A percentile compares a stretch with the other conserved stretches of the same genome.
phyloP scores from a whole-genome alignment of 2,113 vertebrate species.

The Pao palembangensis region DNA sequence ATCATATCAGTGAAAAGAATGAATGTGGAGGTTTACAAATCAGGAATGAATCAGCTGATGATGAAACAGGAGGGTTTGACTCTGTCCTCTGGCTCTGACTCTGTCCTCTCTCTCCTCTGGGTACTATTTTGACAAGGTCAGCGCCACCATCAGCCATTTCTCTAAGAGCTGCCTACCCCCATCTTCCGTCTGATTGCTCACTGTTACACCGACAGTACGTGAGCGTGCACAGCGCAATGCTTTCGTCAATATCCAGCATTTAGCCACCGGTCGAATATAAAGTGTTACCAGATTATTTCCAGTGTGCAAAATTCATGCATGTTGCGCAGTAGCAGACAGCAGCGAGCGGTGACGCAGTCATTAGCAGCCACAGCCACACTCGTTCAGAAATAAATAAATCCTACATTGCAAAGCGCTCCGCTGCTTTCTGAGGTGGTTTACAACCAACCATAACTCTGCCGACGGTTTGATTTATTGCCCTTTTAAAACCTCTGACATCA shows the following conservation, averaged over 20 bases:
- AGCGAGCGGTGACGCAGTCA: too few species aligned
- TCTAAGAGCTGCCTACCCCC: slow-evolving; percentile 4
- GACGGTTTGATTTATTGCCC: neutral
- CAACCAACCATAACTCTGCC: neutral
- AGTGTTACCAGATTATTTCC: too few species aligned
- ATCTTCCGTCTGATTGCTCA: neutral
- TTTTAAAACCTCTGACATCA: neutral
- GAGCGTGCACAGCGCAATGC: too few species aligned
- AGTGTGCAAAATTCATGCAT: too few species aligned
- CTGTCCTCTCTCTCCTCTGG: slow-evolving; percentile 41
- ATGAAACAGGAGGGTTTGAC: slow-evolving; percentile 7
- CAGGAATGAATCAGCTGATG: slow-evolving; percentile 17
- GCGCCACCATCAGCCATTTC: slow-evolving; percentile 26
- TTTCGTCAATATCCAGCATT: too few species aligned
- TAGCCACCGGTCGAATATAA: too few species aligned
- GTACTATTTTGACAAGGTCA: slow-evolving; percentile 58
- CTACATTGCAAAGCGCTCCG: too few species aligned
- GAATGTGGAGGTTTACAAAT: slow-evolving; percentile 11
- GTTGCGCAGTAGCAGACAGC: too few species aligned
- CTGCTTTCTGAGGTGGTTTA: neutral
- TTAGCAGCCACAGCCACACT: too few species aligned
- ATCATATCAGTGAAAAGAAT: neutral
- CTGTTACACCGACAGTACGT: neutral
- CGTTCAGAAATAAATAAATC: too few species aligned
- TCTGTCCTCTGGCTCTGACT: too few species aligned